Percentiles rank a stretch among this genome's conserved stretches.
Evolutionary conservation across 2,113 vertebrate species (phyloP).

Genomic region (Microcebus lehilahytsara): DNA sequence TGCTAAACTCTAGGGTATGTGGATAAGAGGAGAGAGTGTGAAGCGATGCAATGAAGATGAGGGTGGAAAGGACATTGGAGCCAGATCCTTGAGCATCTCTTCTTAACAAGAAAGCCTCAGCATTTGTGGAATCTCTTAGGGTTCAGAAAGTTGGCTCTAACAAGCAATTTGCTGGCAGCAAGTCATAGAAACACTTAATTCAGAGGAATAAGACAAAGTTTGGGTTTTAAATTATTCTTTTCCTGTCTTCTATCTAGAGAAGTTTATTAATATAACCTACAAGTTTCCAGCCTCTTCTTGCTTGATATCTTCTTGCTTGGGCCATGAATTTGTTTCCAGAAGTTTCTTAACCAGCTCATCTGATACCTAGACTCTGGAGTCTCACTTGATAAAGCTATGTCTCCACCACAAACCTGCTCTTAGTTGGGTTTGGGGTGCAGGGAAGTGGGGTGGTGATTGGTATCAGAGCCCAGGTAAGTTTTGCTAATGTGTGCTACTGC

Average conservation of each 20-base stretch:
- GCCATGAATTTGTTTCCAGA: not conserved
- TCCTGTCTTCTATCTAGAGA: not conserved
- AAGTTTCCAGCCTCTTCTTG: not conserved
- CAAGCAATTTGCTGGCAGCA: not conserved
- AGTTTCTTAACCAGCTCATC: slow-evolving; percentile 1
- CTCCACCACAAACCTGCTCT: not conserved
- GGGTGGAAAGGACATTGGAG: not conserved
- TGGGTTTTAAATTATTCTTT: slow-evolving; percentile 43
- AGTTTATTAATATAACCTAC: not conserved
- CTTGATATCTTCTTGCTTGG: not conserved
- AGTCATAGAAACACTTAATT: slow-evolving; percentile 27
- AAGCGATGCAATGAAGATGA: not conserved
- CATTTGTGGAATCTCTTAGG: not conserved
- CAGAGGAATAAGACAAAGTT: slow-evolving; percentile 5
- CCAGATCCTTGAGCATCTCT: not conserved
- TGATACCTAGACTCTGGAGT: slow-evolving; percentile 13
- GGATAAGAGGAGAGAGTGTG: not conserved
- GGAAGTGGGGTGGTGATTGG: not conserved
- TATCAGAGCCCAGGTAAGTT: not conserved
- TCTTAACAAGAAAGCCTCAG: not conserved
- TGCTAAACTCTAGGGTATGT: not conserved
- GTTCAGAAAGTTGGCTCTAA: not conserved
- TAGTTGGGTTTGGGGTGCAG: not conserved
- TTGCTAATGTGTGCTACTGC: not conserved
- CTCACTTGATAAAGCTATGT: not conserved